Evolutionary conservation across 2,888 invertebrate genomes (phyloP).

Genomic region (Ecliptopera silaceata): DNA sequence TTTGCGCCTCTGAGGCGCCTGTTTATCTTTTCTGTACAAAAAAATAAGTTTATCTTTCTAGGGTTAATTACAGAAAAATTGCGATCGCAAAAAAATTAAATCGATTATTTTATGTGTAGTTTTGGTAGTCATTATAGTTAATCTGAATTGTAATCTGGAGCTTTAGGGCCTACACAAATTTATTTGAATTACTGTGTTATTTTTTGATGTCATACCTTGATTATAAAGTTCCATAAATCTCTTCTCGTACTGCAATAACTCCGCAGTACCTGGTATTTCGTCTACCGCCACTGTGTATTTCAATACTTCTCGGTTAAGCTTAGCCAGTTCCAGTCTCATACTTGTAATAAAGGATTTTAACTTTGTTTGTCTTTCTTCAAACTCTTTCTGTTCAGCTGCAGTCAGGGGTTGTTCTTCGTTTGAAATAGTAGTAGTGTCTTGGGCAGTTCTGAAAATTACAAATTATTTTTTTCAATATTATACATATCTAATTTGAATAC

Average conservation of each 20-base stretch:
- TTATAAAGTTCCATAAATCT: slow-evolving; percentile 98
- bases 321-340: slow-evolving; percentile 87
- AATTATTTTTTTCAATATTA: too few relatives aligned
- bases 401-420: slow-evolving; percentile 65
- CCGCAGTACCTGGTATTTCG: slow-evolving; percentile 95
- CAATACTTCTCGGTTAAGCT: slow-evolving; percentile 90
- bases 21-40: too few relatives aligned
- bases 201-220: slow-evolving; percentile 87
- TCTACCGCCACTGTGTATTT: slow-evolving; percentile 93
- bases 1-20: too few relatives aligned
- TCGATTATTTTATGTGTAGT: too few relatives aligned
- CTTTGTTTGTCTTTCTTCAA: slow-evolving; percentile 66
- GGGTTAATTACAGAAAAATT: too few relatives aligned
- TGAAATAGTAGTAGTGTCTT: slow-evolving; percentile 54
- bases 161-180: too few relatives aligned
- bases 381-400: slow-evolving; percentile 65
- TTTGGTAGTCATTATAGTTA: too few relatives aligned
- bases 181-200: not conserved
- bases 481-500: too few relatives aligned
- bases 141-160: too few relatives aligned
- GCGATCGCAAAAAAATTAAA: too few relatives aligned
- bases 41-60: too few relatives aligned
- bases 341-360: slow-evolving; percentile 62
- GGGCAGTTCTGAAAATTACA: slow-evolving; percentile 45
- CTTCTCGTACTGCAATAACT: slow-evolving; percentile 97